Evolutionary conservation across 2,888 invertebrate species (phyloP), one percentile per base, ranked within the genome.

Genomic region (Ellobium chinense): DNA sequence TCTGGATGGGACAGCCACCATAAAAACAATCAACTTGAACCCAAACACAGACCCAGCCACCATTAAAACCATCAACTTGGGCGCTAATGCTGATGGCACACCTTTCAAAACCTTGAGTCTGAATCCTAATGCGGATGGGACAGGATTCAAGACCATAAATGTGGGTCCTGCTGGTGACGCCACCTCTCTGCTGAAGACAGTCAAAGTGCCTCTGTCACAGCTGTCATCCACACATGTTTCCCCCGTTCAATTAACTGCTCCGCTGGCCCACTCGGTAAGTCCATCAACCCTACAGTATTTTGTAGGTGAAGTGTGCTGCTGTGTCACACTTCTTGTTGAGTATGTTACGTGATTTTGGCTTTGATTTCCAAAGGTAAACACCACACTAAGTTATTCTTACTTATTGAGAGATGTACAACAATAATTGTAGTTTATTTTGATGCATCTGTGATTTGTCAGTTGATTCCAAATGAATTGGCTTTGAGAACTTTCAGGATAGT

Each of bases 201-300:
- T 84, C 24, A 69, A 83, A 27, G 78, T 84, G 37, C 78, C 83
- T 24, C 58, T 83, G 31, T 79, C 84, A 36, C 83, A 77, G 72
- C 73, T 78, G 39, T 63, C 79, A 58, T 66, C 82, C 9, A 72
- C 39, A 54, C 80, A 75, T 31, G 24, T 81, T n/a, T 62, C 77
- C 37, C 79, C 79, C 21, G 80, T 76, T 18, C 83, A 80, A 29
- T n/a, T 77, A 24, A 65, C 83, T 31, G 56, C 80, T 18, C 68
- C 76, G 27, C 74, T 73, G 21, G 66, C 79, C 2, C 81, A 83
- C 27, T 62, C 80, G 39, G 81, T 83, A 72, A 74, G 78, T 60
- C 4, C 9, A 2, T 31, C 3, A 27, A 27, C 27, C 5, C 27
- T 14, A 12, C n/a, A n/a, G n/a, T n/a, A n/a, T n/a, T 46, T 63